Evolutionary conservation across 2,113 vertebrate species (phyloP), one percentile per base, ranked within the genome.

Genomic region (Cynopterus brachyotis): DNA sequence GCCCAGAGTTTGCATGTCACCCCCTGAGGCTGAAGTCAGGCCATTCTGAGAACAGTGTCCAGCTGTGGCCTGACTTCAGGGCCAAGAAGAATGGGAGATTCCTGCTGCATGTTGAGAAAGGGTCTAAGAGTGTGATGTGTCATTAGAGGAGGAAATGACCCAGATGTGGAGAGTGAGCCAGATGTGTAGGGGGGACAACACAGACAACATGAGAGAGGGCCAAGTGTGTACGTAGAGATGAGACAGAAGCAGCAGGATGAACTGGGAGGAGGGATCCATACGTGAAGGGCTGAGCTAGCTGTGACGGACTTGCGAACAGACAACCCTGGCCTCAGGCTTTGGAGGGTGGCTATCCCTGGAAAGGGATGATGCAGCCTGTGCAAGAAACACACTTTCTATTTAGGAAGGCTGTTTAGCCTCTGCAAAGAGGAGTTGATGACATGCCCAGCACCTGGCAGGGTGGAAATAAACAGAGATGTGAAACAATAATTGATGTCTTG

Each of bases 391-490:
- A 45, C 59, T 78, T 66, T 88, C 86, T 88, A 80, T 95, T 89
- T 86, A 45, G n/a, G 67, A 91, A 91, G 73, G 37, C n/a, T 66
- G 42, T 57, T 94, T 30, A 45, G 32, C 67, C 13, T 90, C 79
- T 86, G 78, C 79, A 91, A 83, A 93, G 89, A 88, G 80, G 12
- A 47, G 85, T 35, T 94, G 81, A 88, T 3, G 26, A 59, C 82
- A 76, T 30, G 24, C 91, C 69, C n/a, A 3, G 67, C 28, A 69
- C 89, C 92, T 88, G 92, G 92, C 89, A 50, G 73, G 42, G 50
- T 66, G 45, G 89, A 94, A 94, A 89, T 89, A 97, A 94, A 95
- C 64, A 89, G 60, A 90, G 70, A 67, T 59, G 11, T 26, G 57
- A 95, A 64, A 59, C 40, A 76, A 59, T 79, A 60, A 73, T 57